These are phyloP conservation scores for Charina bottae DNA, from an alignment of 2,113 vertebrate species.

Conservation along the genomic window DNA sequence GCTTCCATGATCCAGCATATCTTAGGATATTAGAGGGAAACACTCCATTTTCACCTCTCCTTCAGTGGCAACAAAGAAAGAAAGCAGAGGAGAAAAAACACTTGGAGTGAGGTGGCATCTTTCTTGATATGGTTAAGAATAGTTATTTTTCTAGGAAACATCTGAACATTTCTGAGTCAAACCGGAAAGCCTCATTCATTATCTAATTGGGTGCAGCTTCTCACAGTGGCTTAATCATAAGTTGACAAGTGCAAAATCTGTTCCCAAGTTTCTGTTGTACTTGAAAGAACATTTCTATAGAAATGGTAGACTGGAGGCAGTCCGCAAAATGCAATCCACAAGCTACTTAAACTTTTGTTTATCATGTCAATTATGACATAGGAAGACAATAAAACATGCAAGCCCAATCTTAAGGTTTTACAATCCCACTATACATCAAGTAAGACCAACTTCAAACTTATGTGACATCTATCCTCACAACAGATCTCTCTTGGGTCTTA, in stretches of 20 bases:
- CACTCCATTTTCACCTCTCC: background rate
- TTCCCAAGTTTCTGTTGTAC: background rate
- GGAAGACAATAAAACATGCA: background rate
- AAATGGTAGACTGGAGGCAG: background rate
- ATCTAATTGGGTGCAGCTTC: background rate
- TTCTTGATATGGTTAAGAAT: background rate
- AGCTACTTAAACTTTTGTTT: background rate
- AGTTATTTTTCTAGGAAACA: background rate
- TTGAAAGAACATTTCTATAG: background rate
- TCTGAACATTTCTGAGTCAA: background rate
- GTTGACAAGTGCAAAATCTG: background rate
- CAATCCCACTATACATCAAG: background rate
- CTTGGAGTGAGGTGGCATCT: background rate
- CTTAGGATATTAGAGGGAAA: background rate
- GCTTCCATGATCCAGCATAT: background rate
- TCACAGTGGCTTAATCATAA: background rate
- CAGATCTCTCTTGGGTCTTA: constrained; percentile 2
- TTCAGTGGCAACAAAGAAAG: background rate
- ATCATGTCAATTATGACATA: background rate
- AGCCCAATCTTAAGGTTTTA: background rate
- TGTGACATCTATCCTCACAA: background rate
- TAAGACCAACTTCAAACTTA: background rate
- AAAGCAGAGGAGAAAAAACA: no score
- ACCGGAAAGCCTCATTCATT: background rate
- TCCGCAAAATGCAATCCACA: background rate